Base-by-base conservation (phyloP, 2,113 vertebrate genomes). In the Perognathus longimembris region DNA sequence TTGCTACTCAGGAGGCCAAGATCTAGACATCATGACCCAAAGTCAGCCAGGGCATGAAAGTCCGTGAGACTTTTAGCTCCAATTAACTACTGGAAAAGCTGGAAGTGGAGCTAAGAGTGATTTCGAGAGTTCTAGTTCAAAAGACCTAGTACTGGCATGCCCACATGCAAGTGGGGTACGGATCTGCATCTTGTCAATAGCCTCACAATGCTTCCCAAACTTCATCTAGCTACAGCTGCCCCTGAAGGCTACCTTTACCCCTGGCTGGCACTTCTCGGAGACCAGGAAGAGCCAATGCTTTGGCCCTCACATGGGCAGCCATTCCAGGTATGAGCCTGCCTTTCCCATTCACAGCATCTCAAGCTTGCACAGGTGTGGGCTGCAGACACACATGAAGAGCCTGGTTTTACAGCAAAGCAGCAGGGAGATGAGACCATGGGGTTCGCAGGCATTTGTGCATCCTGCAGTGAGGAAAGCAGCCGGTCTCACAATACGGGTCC, bases 151-250 rank as follows among this genome's bases (percentile, higher is more conserved):
- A 45, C 50, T 54, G 50, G 50, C 45, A 54, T 15, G 17, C 50
- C 50, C 50, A 54, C 50, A 54, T 15, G 17, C 10, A 40, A 70
- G 18, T 10, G 42, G 11, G 15, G 15, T 3, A 1, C 4, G 38
- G 22, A 26, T 24, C 30, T 32, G 36, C 54, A 42, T 6, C 24
- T 26, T 17, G 38, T 3, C 0, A 2, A 21, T n/a, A 0, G 21
- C 38, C 45, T 40, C 30, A 40, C n/a, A 70, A 78, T 71, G 45
- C 32, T 42, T 38, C 57, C 32, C 50, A 32, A 89, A 18, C 6
- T 66, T 38, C 57, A 1, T 64, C 40, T 10, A 57, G 77, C 67
- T 70, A 7, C 59, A n/a, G 14, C 15, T 70, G 40, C 36, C 30
- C 82, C n/a, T n/a, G 50, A 81, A 42, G 32, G 40, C 64, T 34